A percentile compares a stretch with the other conserved stretches of the same genome.
These are phyloP conservation scores for Leucopternis melanops DNA, from an alignment of 2,113 vertebrate genomes.

Conservation along the genomic window DNA sequence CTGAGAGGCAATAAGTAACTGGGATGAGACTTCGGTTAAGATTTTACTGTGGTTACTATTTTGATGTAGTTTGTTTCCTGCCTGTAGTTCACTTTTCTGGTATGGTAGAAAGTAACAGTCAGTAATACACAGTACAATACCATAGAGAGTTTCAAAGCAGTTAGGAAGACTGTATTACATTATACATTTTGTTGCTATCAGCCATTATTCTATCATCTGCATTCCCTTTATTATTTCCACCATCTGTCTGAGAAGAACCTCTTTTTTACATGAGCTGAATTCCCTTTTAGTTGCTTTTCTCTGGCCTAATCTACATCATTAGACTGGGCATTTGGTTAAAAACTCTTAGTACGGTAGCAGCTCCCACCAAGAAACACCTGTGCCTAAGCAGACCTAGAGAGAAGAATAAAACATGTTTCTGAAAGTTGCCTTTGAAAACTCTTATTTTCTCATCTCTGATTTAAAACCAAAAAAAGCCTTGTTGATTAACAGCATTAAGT, in stretches of 20 bases:
- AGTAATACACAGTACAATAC: not conserved
- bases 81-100: not conserved
- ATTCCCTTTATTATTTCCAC: not conserved
- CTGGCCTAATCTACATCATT: not conserved
- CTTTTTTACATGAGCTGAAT: not conserved
- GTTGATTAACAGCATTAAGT: not conserved
- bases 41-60: not conserved
- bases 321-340: not conserved
- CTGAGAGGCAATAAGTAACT: not conserved
- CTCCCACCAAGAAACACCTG: not conserved
- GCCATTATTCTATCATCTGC: not conserved
- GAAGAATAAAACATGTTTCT: not conserved
- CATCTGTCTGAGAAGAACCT: not conserved
- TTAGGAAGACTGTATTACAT: not conserved
- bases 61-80: not conserved
- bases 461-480: not conserved
- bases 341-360: rapidly evolving
- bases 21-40: not conserved
- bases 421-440: not conserved
- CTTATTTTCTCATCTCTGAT: not conserved
- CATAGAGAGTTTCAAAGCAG: not conserved
- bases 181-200: not conserved
- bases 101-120: not conserved
- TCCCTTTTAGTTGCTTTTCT: not conserved
- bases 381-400: not conserved